Conservation (phyloP, 1,140 invertebrate genomes). For the Papilio machaon region DNA sequence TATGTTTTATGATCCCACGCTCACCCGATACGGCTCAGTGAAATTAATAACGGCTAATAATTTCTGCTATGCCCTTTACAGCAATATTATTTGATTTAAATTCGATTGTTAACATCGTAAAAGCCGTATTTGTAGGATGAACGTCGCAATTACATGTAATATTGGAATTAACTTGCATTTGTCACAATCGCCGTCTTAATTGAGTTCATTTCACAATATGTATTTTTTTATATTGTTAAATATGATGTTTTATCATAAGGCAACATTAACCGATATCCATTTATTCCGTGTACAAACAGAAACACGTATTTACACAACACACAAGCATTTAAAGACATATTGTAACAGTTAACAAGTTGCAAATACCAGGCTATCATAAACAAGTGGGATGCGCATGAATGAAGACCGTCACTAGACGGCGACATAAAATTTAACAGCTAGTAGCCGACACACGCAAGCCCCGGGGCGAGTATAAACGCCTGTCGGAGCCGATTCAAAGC, state of each 20-base stretch:
- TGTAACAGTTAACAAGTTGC: slow-evolving; percentile 11
- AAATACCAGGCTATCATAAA: slow-evolving; percentile 37
- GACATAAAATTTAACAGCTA: slow-evolving; percentile 37
- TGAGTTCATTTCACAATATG: background rate
- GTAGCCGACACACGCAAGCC: slow-evolving; percentile 22
- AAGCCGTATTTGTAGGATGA: background rate
- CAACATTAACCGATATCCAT: too few relatives aligned
- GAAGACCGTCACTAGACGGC: slow-evolving; percentile 30
- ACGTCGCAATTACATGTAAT: background rate
- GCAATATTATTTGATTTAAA: background rate
- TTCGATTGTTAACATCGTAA: slow-evolving; percentile 1
- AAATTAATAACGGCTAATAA: slow-evolving; percentile 64
- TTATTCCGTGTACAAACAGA: background rate
- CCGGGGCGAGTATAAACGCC: slow-evolving; percentile 29
- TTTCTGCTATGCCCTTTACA: slow-evolving; percentile 28
- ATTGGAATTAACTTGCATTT: background rate
- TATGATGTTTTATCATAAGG: too few relatives aligned
- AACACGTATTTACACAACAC: background rate
- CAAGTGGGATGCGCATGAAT: slow-evolving; percentile 29
- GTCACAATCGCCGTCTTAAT: background rate
- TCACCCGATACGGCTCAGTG: slow-evolving; percentile 55
- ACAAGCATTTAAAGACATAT: background rate
- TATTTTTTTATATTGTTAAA: too few relatives aligned
- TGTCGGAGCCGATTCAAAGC: slow-evolving; percentile 29
- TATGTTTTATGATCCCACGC: slow-evolving; percentile 53